Evolutionary conservation across 2,888 invertebrate genomes (phyloP), one percentile per base, ranked within the genome.

Genomic region (Notodonta ziczac): DNA sequence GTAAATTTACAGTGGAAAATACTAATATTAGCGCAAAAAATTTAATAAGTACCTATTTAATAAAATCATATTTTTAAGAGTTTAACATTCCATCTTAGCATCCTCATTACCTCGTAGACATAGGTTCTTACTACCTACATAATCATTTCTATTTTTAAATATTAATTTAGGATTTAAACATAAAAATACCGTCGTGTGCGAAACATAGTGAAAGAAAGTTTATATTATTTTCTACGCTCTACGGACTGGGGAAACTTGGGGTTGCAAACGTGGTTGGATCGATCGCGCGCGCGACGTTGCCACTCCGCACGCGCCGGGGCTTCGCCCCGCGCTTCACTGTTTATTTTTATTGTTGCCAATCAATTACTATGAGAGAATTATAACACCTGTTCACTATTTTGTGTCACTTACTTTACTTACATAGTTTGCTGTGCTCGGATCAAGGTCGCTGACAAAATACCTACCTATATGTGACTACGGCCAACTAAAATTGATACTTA

Each of bases 221-320:
- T 4, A 7, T 12, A 24, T 24, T 67, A 67, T 68, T 67, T 66
- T 62, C 66, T 66, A 70, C 66, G 75, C 1, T 24, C 24, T 2
- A 24, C 24, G 24, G 24, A 24, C 24, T 24, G 77, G 69, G 75
- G 72, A 75, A 70, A 68, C 77, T 69, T 76, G 65, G 56, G 24
- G 61, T 69, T 68, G 69, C 65, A 69, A 68, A 70, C 66, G 66
- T 59, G 66, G 68, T 68, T 73, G 74, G 86, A 90, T 91, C 92
- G 90, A 91, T 92, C 76, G 82, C 58, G 91, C 91, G 88, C 58
- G 91, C 91, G 88, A 83, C 86, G 92, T 91, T 91, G 92, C 92
- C 92, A 83, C 78, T 84, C 83, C 80, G 88, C 81, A 74, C 81
- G 32, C 63, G n/a, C n/a, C 69, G 67, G 64, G 62, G 67, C 65